Percentiles rank a stretch among this genome's conserved stretches.
These are phyloP conservation scores for Aphelenchoides besseyi DNA, from an alignment of 1,140 invertebrate genomes.

Conservation along the genomic window DNA sequence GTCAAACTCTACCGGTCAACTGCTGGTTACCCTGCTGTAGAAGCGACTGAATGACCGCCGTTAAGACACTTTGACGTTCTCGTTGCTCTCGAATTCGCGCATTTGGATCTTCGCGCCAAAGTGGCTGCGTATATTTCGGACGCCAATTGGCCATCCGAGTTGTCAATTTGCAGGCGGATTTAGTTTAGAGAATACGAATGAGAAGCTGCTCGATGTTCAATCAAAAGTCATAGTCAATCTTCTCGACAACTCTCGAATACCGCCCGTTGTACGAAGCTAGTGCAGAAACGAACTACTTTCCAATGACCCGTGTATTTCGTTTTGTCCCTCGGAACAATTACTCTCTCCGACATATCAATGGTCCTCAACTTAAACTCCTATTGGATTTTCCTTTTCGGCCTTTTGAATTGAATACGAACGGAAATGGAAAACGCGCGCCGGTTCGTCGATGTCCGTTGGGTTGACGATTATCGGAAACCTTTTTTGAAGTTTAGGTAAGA, in stretches of 20 bases:
- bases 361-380: background rate
- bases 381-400: background rate
- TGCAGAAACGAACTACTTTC: background rate
- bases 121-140: constrained; percentile 12
- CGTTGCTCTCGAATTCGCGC: background rate
- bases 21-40: constrained; percentile 13
- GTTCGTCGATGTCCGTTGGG: background rate
- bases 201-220: background rate
- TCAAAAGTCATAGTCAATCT: too few species aligned
- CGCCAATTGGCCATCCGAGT: constrained; percentile 15
- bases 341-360: background rate
- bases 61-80: constrained; percentile 39
- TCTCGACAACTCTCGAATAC: too few species aligned
- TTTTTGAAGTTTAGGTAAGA: too few species aligned
- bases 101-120: constrained; percentile 7
- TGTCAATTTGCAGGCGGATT: too few species aligned
- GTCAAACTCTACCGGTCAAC: constrained; percentile 3
- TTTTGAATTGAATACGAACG: background rate
- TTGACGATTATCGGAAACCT: background rate
- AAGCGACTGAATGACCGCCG: constrained; percentile 46
- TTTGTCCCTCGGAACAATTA: background rate
- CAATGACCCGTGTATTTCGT: background rate
- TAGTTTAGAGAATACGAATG: background rate
- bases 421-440: background rate
- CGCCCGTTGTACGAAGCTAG: background rate